A percentile compares a stretch with the other conserved stretches of the same genome.
phyloP scores from a whole-genome alignment of 2,888 invertebrate species.

The Gymnoscelis rufifasciata region DNA sequence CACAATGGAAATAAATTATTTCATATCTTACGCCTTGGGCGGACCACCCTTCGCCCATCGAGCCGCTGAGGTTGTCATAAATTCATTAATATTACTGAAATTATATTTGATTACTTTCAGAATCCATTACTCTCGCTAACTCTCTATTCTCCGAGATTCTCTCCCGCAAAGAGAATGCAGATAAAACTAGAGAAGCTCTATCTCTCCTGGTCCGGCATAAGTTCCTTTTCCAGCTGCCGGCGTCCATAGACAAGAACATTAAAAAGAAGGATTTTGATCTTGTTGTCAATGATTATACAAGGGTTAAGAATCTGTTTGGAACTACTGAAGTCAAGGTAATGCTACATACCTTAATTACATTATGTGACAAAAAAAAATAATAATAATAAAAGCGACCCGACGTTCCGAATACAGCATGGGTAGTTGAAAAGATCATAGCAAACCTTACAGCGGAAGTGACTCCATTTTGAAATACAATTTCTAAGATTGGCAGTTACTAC shows the following conservation, averaged over 20 bases:
- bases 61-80: not conserved
- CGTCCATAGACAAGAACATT: conserved; percentile 95
- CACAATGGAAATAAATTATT: too few species aligned
- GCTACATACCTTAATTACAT: not conserved
- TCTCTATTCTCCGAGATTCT: conserved; percentile 95
- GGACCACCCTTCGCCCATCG: too few species aligned
- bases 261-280: conserved; percentile 96
- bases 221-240: conserved; percentile 97
- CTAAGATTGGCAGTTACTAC: too few species aligned
- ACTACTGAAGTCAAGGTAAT: conserved; percentile 91
- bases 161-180: conserved; percentile 94
- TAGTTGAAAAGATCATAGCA: too few species aligned
- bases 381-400: too few species aligned
- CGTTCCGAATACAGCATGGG: too few species aligned
- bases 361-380: too few species aligned
- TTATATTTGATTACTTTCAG: conserved; percentile 61
- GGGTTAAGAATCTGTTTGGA: conserved; percentile 96
- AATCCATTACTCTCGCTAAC: conserved; percentile 94
- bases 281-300: conserved; percentile 97
- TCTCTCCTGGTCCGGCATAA: conserved; percentile 95
- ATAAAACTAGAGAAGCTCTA: conserved; percentile 96
- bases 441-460: too few species aligned
- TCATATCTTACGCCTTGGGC: too few species aligned
- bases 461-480: too few species aligned
- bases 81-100: not conserved